Conservation (phyloP, 2,113 vertebrate genomes). For the Nannospalax galili region DNA sequence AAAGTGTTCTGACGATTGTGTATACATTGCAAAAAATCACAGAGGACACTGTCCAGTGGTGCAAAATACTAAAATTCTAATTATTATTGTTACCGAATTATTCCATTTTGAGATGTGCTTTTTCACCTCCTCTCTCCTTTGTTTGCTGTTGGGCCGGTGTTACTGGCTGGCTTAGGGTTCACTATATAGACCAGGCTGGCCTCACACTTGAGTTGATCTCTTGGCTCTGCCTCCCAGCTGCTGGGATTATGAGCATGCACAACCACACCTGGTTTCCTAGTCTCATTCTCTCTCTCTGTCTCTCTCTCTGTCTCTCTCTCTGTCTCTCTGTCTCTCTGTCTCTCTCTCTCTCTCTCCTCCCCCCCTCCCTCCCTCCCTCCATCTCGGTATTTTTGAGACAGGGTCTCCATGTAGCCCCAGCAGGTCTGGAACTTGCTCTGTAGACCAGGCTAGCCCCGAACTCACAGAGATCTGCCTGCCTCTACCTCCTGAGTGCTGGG, state of each 20-base stretch:
- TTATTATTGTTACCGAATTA: background rate
- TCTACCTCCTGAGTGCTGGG: background rate
- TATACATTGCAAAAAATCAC: background rate
- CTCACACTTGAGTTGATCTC: background rate
- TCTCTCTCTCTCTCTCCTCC: no score
- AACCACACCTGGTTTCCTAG: constrained; percentile 7
- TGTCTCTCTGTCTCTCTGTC: no score
- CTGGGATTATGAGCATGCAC: no score
- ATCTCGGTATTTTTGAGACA: background rate
- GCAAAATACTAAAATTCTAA: background rate
- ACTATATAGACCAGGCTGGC: no score
- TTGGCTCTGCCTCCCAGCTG: background rate
- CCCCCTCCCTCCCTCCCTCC: background rate
- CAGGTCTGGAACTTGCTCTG: background rate
- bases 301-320: no score
- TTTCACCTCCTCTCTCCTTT: background rate
- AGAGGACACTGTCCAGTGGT: background rate
- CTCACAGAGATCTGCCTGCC: background rate
- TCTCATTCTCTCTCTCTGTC: no score
- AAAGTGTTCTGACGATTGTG: background rate
- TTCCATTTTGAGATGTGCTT: background rate
- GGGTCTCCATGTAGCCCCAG: background rate
- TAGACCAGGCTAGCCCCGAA: background rate
- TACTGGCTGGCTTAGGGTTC: no score
- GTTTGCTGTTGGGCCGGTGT: no score